Base-by-base conservation (phyloP, 2,113 vertebrate species). In the Leptobrachium leishanense region DNA sequence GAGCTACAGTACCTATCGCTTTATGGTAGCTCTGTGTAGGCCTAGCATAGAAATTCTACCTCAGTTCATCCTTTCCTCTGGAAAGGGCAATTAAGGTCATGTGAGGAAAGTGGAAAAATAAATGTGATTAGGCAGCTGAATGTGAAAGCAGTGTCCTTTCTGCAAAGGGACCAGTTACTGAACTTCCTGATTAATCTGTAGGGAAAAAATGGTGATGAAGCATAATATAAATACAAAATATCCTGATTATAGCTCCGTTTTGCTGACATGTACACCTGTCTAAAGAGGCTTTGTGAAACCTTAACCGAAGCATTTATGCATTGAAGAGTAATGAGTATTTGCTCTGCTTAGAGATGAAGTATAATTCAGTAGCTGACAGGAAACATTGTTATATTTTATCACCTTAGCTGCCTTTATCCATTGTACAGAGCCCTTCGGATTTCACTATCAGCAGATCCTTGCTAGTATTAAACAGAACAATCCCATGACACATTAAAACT, bases 21-120 rank as follows among this genome's bases (percentile, higher is more conserved):
- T 81, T 83, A 44, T 66, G 71, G 43, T 70, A 79, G 68, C 82
- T 69, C 43, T 31, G 42, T 74, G 68, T 76, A 81, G 83, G 73
- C 57, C 6, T 68, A 63, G 73, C 82, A 76, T 67, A 77, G 62
- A 68, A 53, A 39, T 13, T 7, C 3, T 6, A 10, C 43, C 70
- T 20, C 7, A 20, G 20, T 50, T 41, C 46, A 40, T 31, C 69
- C 11, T 3, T 54, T 72, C 70, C 40, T 41, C n/a, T 57, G n/a
- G 5, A 53, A 72, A 54, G n/a, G 15, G 53, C 46, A 72, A 39
- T 39, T 72, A 72, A 53, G 44, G 42, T 53, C 46, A 57, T 15
- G 39, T 7, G 46, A 57, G 39, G 46, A 54, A 72, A 13, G 63
- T 77, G 66, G 42, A 59, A 44, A 20, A 68, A 57, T 20, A 13